Conservation (phyloP, 2,888 invertebrate species). For the Tipula vernalis region DNA sequence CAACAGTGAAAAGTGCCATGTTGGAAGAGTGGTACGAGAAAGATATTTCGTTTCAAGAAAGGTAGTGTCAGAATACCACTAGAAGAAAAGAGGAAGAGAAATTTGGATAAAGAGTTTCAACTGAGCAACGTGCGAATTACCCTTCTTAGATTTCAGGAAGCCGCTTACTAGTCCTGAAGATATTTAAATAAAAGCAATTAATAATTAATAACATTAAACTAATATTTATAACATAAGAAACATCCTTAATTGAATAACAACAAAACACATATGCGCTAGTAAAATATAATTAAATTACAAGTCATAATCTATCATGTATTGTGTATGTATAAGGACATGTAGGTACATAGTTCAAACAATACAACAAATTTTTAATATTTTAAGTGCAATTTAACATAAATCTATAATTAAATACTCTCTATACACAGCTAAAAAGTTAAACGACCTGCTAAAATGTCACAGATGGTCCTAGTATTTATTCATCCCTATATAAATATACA, state of each 20-base stretch:
- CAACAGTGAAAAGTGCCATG: no score
- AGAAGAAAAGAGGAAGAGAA: no score
- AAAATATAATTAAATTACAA: not conserved
- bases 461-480: slow-evolving; percentile 4
- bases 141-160: no score
- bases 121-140: no score
- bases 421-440: not conserved
- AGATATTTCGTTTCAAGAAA: no score
- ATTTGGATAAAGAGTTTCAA: no score
- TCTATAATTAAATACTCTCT: not conserved
- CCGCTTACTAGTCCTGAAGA: no score
- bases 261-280: not conserved
- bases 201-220: no score
- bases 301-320: not conserved
- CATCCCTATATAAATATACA: not conserved
- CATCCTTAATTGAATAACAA: not conserved
- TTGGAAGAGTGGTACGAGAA: no score
- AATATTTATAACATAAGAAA: not conserved
- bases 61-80: no score
- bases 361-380: not conserved
- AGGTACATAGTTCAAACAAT: not conserved
- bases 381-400: slow-evolving; percentile 8
- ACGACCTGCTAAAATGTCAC: slow-evolving; percentile 11
- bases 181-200: no score
- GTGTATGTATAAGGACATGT: not conserved